Evolutionary conservation across 2,113 vertebrate genomes (phyloP).

Genomic region (Oreochromis tanganicae): DNA sequence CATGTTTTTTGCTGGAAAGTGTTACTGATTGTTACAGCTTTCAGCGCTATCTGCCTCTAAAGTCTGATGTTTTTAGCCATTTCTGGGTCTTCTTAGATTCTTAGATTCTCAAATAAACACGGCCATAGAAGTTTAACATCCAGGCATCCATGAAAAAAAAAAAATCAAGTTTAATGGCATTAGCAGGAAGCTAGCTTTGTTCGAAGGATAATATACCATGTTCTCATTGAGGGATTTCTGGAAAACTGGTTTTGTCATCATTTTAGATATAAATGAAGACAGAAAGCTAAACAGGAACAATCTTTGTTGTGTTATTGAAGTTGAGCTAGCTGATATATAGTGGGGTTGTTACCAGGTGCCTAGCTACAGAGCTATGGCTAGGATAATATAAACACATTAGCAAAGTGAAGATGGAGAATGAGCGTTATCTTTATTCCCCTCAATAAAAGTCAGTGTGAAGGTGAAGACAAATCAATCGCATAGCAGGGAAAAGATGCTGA

Average conservation of each 20-base stretch:
- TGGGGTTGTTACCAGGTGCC: background rate
- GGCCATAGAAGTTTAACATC: background rate
- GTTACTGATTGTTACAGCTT: background rate
- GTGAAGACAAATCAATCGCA: background rate
- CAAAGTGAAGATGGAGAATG: background rate
- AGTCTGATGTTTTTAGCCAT: background rate
- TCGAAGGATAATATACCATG: background rate
- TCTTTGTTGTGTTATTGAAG: background rate
- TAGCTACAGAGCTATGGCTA: background rate
- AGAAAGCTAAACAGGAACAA: background rate
- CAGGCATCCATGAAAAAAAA: background rate
- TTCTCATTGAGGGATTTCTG: background rate
- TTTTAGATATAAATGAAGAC: background rate
- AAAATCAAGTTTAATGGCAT: background rate
- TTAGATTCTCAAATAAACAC: rapidly evolving
- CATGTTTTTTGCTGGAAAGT: background rate
- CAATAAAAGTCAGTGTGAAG: background rate
- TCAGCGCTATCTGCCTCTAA: background rate
- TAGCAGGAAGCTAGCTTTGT: background rate
- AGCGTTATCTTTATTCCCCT: rapidly evolving
- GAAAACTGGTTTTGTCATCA: background rate
- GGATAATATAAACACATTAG: background rate
- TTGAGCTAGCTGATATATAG: background rate
- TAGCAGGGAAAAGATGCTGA: background rate
- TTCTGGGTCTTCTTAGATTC: background rate